Evolutionary conservation across 1,140 invertebrate genomes (phyloP), one percentile per base, ranked within the genome.

Genomic region (Parasteatoda tepidariorum): DNA sequence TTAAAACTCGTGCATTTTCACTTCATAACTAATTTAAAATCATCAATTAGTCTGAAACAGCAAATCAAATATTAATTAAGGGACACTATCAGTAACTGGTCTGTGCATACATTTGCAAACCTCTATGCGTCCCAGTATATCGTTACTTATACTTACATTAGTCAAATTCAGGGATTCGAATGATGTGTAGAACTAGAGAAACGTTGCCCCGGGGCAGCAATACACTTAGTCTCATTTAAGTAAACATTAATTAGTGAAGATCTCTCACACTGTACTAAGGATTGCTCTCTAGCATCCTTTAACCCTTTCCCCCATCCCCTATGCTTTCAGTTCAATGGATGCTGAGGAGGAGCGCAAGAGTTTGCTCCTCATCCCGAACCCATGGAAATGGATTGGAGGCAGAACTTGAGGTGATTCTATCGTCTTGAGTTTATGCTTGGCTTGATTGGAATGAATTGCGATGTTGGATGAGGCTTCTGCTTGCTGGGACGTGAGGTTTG

Each of bases 221-320:
- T 79, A 68, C 76, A 79, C 76, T 79, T 79, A 79, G 76, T 48
- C 64, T 41, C 26, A 48, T 79, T 79, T 79, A 79, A 79, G 76
- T 79, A 79, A 79, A 79, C 76, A 79, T 79, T 79, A 79, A 79
- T 79, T 79, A 79, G 64, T 41, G 48, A 66, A 79, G 76, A 79
- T 79, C 62, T 26, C 30, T 30, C 62, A 30, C 41, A 18, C 38
- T 48, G 38, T 48, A 57, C 26, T 41, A n/a, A 48, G 38, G 38
- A 48, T n/a, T 5, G 48, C 70, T 33, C 70, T 73, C 28, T 26
- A 28, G 48, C 70, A 30, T 15, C 11, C 70, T 73, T 26, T 26
- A 28, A 28, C 70, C n/a, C 6, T 4, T 33, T 70, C 26, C 7
- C 48, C 48, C 28, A 11, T 11, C 55, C 30, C 30, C 31, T 54